Percentiles rank a stretch among this genome's conserved stretches.
Evolutionary conservation across 2,113 vertebrate species (phyloP).

Genomic region (Ciconia maguari): DNA sequence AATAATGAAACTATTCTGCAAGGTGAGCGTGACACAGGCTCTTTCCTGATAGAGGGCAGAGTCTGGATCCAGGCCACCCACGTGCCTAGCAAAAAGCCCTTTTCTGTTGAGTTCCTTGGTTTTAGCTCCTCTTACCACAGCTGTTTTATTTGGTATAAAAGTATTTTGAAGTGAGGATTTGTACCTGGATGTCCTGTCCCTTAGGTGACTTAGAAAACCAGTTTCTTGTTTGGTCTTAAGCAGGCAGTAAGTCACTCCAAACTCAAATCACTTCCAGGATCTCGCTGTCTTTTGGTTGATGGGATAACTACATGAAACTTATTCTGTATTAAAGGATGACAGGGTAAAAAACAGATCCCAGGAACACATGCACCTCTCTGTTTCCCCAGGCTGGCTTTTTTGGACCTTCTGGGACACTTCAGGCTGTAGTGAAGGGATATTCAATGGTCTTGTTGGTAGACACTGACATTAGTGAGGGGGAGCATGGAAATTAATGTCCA

Average conservation of each 20-base stretch:
- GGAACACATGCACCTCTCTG: background rate
- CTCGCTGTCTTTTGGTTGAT: background rate
- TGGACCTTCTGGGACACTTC: background rate
- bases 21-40: background rate
- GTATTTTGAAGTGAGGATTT: background rate
- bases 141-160: background rate
- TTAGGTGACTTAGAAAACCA: background rate
- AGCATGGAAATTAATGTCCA: background rate
- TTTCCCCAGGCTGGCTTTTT: background rate
- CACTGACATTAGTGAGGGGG: background rate
- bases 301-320: background rate
- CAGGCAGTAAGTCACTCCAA: background rate
- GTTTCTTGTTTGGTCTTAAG: background rate
- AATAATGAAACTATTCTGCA: background rate
- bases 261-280: background rate
- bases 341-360: background rate
- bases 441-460: background rate
- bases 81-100: background rate
- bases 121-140: background rate
- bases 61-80: background rate
- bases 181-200: background rate
- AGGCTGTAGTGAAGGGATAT: background rate
- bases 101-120: background rate
- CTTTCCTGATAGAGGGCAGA: background rate
- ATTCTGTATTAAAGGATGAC: background rate